Evolutionary conservation across 2,888 invertebrate species (phyloP), one percentile per base, ranked within the genome.

Genomic region (Micoletzkya japonica): DNA sequence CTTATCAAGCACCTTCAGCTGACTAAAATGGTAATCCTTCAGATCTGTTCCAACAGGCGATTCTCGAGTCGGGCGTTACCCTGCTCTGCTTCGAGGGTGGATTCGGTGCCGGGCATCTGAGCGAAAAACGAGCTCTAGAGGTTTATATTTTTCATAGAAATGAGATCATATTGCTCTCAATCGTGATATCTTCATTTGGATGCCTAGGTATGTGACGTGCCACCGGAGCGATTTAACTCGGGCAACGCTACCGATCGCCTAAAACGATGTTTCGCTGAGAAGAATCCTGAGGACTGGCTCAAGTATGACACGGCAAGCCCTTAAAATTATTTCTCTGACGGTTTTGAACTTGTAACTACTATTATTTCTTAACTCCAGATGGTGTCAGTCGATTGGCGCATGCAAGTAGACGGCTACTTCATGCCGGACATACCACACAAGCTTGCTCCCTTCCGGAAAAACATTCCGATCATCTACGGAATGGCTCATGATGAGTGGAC

Each of bases 41-140:
- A 70, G 70, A 63, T 34, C 63, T 70, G 28, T 63, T 70, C 63
- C 63, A 61, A 28, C 70, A 70, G 49, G 70, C 63, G 2, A 70
- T 70, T 37, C 61, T 70, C 63, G 39, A 70, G 30, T 70, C 70
- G 4, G 70, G 70, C 28, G 70, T 70, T 1, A 63, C 57, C 1
- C 63, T 70, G 2, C 61, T 52, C 4, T 26, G 36, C 14, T 56
- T 63, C 44, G 70, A 70, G 26, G 70, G 70, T 34, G 28, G 54
- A 3, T 37, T 70, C 2, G 70, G 70, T 24, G 26, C 24, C 24
- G 60, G 52, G 4, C 26, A 56, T 7, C 49, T 70, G 4, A 70
- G 70, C 49, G 34, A 37, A 34, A 30, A 34, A n/a, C 50, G 70
- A 32, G 70, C 61, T 36, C n/a, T 50, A n/a, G 58, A 69, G 28